Conservation (phyloP, 2,113 vertebrate species). For the Ailuropoda melanoleuca region DNA sequence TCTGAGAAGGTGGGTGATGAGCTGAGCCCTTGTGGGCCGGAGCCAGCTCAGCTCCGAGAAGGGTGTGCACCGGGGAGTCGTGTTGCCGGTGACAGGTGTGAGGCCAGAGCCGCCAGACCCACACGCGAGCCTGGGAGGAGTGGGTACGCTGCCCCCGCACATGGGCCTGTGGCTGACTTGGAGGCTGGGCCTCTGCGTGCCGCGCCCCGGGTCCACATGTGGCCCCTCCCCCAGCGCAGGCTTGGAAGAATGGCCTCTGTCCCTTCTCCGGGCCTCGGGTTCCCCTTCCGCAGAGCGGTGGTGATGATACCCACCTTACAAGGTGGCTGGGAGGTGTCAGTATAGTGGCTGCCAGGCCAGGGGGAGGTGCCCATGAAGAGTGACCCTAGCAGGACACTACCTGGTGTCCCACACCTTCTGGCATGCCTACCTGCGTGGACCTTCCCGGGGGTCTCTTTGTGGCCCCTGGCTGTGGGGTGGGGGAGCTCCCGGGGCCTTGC, state of each 20-base stretch:
- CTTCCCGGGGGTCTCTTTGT: not conserved
- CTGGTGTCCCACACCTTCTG: not conserved
- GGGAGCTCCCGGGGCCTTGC: not conserved
- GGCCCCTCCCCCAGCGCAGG: not conserved
- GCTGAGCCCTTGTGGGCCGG: not conserved
- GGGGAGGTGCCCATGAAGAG: not conserved
- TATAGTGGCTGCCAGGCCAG: not conserved
- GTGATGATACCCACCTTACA: not conserved
- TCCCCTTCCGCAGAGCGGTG: not conserved
- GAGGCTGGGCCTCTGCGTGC: no score
- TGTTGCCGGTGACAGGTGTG: not conserved
- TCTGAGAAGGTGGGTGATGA: not conserved
- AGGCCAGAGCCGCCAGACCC: fast-evolving
- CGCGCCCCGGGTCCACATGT: fast-evolving
- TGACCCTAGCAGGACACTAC: not conserved
- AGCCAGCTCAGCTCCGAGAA: not conserved
- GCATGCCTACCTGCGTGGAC: not conserved
- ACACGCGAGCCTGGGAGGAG: fast-evolving
- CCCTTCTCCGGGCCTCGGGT: not conserved
- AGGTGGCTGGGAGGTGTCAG: not conserved
- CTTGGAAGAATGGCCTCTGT: not conserved
- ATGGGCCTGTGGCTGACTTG: fast-evolving
- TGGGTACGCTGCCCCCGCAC: fast-evolving
- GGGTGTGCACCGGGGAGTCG: fast-evolving
- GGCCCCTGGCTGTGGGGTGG: no score